Evolutionary conservation across 2,888 invertebrate genomes (phyloP).

Genomic region (Ichneumoninae sp.): DNA sequence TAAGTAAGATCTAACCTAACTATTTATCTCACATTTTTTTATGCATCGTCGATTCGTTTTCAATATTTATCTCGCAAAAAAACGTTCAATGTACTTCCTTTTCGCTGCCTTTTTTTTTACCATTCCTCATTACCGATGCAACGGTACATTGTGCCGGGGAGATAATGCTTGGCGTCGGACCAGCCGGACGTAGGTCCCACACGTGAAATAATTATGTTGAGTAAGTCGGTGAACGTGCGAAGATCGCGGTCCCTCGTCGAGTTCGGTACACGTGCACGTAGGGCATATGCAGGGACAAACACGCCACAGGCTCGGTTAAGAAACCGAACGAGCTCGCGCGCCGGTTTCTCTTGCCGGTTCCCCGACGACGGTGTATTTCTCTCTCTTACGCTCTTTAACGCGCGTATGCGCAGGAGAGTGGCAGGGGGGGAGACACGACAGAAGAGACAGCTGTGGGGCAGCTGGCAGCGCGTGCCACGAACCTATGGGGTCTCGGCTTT

Average conservation of each 20-base stretch:
- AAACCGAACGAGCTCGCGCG: slow-evolving; percentile 38
- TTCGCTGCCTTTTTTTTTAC: neutral
- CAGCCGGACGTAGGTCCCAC: slow-evolving; percentile 8
- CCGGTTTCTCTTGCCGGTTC: slow-evolving; percentile 26
- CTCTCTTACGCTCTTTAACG: slow-evolving; percentile 22
- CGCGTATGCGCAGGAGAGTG: slow-evolving; percentile 26
- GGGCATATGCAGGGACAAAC: slow-evolving; percentile 30
- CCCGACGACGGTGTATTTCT: slow-evolving; percentile 6
- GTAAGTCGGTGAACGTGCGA: slow-evolving; percentile 47
- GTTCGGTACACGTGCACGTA: slow-evolving; percentile 55
- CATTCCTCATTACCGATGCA: slow-evolving; percentile 28
- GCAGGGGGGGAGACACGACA: slow-evolving; percentile 32
- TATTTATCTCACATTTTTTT: no score
- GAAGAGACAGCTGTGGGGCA: slow-evolving; percentile 83
- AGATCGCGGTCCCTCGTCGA: slow-evolving; percentile 32
- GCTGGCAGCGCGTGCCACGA: slow-evolving; percentile 84
- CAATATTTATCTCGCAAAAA: no score
- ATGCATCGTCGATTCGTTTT: no score
- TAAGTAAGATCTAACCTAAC: no score
- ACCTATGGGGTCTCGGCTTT: slow-evolving; percentile 82
- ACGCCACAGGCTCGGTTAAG: slow-evolving; percentile 41
- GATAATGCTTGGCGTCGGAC: slow-evolving; percentile 3
- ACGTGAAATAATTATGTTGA: slow-evolving; percentile 50
- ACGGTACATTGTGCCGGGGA: slow-evolving; percentile 10
- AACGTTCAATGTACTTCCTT: neutral